Percentiles rank a stretch among this genome's conserved stretches.
Conservation (phyloP, 2,797 vertebrate genomes). For the Amphiprion clarkii region DNA sequence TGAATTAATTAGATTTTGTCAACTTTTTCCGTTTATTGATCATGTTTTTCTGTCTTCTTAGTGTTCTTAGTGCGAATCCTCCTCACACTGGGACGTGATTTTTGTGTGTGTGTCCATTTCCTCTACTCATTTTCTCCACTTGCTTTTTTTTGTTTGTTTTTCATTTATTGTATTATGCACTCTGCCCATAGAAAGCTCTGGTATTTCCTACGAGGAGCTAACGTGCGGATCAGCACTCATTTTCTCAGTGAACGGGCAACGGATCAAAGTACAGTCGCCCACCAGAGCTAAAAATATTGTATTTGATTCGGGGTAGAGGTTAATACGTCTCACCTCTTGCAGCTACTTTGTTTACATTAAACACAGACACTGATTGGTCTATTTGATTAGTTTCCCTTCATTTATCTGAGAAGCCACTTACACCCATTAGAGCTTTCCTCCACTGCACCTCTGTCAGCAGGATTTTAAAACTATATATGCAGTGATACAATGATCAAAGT, state of each 20-base stretch:
- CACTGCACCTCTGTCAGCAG: not conserved
- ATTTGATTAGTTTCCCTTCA: constrained; percentile 46
- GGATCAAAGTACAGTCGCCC: constrained; percentile 60
- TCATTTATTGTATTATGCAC: constrained; percentile 50
- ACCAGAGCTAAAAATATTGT: constrained; percentile 74
- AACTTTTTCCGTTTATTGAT: constrained; percentile 1
- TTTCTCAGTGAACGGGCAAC: constrained; percentile 36
- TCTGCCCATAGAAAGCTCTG: constrained; percentile 65
- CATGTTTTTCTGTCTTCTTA: constrained; percentile 1
- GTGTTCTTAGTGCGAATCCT: not conserved
- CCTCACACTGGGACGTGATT: not conserved
- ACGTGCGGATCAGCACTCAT: constrained; percentile 79
- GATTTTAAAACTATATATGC: not conserved
- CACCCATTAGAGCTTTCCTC: constrained; percentile 16
- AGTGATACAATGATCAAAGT: not conserved
- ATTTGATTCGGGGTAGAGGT: constrained; percentile 65
- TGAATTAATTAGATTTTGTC: not conserved
- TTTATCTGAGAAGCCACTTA: constrained; percentile 17
- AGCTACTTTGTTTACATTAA: constrained; percentile 67
- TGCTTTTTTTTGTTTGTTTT: constrained; percentile 1
- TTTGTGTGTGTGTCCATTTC: not conserved
- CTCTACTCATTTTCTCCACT: not conserved
- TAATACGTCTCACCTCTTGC: constrained; percentile 69
- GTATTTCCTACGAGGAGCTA: constrained; percentile 81
- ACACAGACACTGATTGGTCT: constrained; percentile 38